These are phyloP conservation scores for Thymelicus lineola DNA, from an alignment of 2,888 invertebrate species.

Conservation along the genomic window DNA sequence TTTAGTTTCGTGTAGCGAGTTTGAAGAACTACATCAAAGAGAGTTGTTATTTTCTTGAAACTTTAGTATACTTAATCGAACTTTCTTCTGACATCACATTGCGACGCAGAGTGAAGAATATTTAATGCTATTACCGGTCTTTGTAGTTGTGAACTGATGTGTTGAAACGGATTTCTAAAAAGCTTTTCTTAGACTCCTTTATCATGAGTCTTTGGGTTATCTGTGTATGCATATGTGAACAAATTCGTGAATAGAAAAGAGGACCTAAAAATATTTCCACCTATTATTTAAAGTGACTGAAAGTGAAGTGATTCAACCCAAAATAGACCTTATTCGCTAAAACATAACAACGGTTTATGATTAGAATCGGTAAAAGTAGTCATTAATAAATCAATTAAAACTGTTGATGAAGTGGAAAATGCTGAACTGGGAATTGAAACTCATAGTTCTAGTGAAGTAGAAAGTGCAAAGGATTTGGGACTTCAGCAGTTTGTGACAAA, in stretches of 20 bases:
- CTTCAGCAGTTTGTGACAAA: constrained; percentile 46
- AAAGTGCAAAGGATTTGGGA: constrained; percentile 44
- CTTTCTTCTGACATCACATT: background rate
- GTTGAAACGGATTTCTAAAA: background rate
- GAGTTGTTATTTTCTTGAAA: constrained; percentile 18
- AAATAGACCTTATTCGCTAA: background rate
- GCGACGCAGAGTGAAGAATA: background rate
- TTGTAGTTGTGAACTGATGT: constrained; percentile 11
- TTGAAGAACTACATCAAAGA: constrained; percentile 20
- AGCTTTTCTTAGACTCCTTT: constrained; percentile 2
- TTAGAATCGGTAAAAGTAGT: too few species aligned
- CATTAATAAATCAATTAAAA: too few species aligned
- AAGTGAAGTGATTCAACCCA: too few species aligned
- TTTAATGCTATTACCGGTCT: constrained; percentile 10
- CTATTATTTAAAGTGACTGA: too few species aligned
- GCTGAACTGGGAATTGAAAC: background rate
- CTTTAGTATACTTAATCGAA: constrained; percentile 21
- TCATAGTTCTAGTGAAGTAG: background rate
- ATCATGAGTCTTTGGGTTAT: background rate
- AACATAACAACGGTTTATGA: too few species aligned
- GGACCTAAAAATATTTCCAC: too few species aligned
- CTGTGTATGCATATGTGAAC: background rate
- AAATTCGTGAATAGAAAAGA: background rate
- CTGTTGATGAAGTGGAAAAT: background rate
- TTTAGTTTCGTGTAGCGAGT: constrained; percentile 18